These are phyloP conservation scores for Lamproptera curius DNA, from an alignment of 2,888 invertebrate species.

Conservation along the genomic window DNA sequence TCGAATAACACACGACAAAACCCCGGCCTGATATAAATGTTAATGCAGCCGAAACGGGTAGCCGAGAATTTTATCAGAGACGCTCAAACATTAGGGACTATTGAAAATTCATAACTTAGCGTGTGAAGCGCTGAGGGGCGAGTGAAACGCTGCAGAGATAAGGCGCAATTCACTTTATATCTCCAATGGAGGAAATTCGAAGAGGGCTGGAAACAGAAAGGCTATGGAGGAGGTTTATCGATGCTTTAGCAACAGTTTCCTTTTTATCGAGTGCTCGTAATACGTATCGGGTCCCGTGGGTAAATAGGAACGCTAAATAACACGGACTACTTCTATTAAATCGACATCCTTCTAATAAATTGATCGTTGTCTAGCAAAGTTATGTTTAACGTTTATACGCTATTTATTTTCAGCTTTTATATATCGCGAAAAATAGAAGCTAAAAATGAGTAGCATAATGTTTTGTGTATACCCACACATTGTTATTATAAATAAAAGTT, in stretches of 20 bases:
- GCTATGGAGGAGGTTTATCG: constrained; percentile 49
- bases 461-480: too few species aligned
- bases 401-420: too few species aligned
- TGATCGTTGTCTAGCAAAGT: constrained; percentile 10
- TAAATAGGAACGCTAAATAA: constrained; percentile 22
- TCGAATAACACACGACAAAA: constrained; percentile 13
- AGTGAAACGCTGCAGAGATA: constrained; percentile 35
- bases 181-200: constrained; percentile 28
- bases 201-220: constrained; percentile 37
- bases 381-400: background rate
- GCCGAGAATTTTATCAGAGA: constrained; percentile 13
- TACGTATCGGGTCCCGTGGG: constrained; percentile 18
- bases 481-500: too few species aligned
- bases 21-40: constrained; percentile 18
- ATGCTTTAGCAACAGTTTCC: constrained; percentile 34
- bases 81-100: constrained; percentile 37
- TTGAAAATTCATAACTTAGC: constrained; percentile 54
- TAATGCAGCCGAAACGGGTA: constrained; percentile 8
- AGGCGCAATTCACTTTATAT: constrained; percentile 56
- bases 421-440: too few species aligned
- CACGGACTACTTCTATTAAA: background rate
- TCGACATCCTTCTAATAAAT: constrained; percentile 12
- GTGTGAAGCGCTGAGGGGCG: constrained; percentile 34
- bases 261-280: constrained; percentile 23
- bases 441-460: too few species aligned